phyloP scores from a whole-genome alignment of 2,888 invertebrate genomes.

The Drosophila cognata region DNA sequence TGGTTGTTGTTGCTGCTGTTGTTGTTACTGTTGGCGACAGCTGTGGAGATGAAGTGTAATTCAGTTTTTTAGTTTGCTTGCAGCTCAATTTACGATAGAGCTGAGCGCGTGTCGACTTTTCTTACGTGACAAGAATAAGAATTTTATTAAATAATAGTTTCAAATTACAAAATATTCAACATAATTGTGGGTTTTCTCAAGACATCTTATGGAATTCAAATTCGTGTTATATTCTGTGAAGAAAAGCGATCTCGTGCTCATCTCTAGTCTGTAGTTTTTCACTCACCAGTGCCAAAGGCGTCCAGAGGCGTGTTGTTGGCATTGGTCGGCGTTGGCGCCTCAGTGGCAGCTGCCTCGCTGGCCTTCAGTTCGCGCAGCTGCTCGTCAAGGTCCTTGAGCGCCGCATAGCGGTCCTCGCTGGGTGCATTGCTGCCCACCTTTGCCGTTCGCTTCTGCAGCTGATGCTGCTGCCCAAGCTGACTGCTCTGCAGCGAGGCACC shows the following conservation, averaged over 20 bases:
- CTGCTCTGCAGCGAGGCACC: constrained; percentile 82
- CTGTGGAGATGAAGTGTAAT: neutral
- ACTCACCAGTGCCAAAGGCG: constrained; percentile 60
- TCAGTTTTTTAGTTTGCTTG: neutral
- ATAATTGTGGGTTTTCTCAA: neutral
- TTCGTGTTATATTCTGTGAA: neutral
- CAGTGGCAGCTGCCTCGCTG: constrained; percentile 72
- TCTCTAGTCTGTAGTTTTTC: neutral
- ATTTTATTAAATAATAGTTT: neutral
- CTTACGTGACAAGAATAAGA: neutral
- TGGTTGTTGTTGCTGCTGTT: constrained; percentile 46
- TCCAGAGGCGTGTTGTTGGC: constrained; percentile 55
- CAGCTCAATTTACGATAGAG: neutral
- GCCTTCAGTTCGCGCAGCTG: constrained; percentile 87
- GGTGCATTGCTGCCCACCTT: constrained; percentile 67
- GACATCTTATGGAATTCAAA: neutral
- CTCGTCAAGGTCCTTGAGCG: constrained; percentile 96
- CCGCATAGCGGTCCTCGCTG: constrained; percentile 96
- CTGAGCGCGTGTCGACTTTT: neutral
- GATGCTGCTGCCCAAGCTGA: constrained; percentile 51
- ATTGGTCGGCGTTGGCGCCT: constrained; percentile 66
- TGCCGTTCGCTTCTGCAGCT: constrained; percentile 39
- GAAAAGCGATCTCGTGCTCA: neutral
- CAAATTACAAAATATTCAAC: neutral
- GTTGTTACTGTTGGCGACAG: constrained; percentile 17